These are phyloP conservation scores for Mirounga angustirostris DNA, from an alignment of 2,113 vertebrate species.

Conservation along the genomic window DNA sequence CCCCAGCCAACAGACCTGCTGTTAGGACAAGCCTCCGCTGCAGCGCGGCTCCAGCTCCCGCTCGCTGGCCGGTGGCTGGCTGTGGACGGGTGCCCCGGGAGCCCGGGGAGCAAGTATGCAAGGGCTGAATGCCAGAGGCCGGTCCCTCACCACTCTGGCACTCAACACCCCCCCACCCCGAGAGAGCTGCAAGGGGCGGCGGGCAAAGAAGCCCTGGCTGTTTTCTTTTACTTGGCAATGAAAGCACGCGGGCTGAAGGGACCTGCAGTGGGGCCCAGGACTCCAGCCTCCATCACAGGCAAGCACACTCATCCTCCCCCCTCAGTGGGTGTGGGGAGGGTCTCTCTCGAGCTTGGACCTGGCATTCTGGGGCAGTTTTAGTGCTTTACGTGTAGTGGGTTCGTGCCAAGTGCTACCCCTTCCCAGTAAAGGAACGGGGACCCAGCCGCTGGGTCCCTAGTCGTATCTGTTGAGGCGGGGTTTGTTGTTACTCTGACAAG, in stretches of 20 bases:
- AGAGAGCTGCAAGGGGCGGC: background rate
- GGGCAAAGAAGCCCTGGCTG: background rate
- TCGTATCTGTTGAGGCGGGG: constrained; percentile 29
- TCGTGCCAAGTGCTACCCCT: constrained; percentile 70
- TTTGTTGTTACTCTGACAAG: constrained; percentile 43
- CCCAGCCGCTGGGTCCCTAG: background rate
- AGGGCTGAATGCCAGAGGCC: background rate
- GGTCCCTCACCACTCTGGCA: background rate
- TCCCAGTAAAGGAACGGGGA: constrained; percentile 25
- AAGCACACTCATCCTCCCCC: constrained; percentile 4
- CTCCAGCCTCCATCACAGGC: background rate
- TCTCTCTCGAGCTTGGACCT: constrained; percentile 1
- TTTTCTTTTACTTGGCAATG: background rate
- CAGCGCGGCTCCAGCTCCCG: background rate
- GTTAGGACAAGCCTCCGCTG: background rate
- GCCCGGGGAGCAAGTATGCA: background rate
- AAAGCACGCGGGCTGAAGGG: background rate
- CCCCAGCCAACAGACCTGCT: constrained; percentile 25
- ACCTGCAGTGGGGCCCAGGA: background rate
- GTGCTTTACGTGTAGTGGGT: constrained; percentile 48
- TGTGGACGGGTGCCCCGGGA: background rate
- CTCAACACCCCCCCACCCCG: background rate
- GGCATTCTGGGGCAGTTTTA: constrained; percentile 27
- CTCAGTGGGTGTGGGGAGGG: background rate
- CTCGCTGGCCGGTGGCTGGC: background rate